Base-by-base conservation (phyloP, 2,797 vertebrate genomes). In the Buphagus erythrorhynchus region DNA sequence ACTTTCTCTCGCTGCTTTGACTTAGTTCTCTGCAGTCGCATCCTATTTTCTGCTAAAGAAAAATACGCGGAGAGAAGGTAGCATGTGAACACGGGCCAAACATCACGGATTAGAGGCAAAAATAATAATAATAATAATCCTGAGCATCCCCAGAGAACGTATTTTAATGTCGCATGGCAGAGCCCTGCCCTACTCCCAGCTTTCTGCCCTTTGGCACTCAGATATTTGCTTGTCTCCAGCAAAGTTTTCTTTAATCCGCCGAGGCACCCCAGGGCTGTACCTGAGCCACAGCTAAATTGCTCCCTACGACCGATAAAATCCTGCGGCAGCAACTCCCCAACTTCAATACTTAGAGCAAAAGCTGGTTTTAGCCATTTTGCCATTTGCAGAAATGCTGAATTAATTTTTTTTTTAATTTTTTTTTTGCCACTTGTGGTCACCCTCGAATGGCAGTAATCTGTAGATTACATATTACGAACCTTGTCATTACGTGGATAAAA, bases 401-500 rank as follows among this genome's bases (percentile, higher is more conserved):
- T 25, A n/a, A 17, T 36, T 36, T 43, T 38, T 57, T 66, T 18
- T 19, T 6, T 2, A 7, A 3, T 61, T 77, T 88, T 75, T 52
- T 43, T 67, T 1, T 48, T 90, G 75, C 67, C 93, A 94, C 61
- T 95, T 93, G 95, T 91, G 96, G 95, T 97, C 92, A 89, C 81
- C 86, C 92, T 89, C 84, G 90, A 61, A 89, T 71, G 81, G 72
- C 88, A 77, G 93, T 92, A 96, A 96, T 97, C 88, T 89, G 81
- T 40, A 97, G 96, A 97, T 96, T 95, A 95, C 81, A 94, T 78
- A 92, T 92, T 94, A 85, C 75, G 25, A 95, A 89, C 86, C 92
- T 96, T 96, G 92, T 95, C 91, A 96, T 96, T 97, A 95, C 71
- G 36, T 76, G 88, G 88, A 36, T 92, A 92, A 95, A 94, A 94